Evolutionary conservation across 2,113 vertebrate genomes (phyloP).

Genomic region (Notarius quadriscutis): DNA sequence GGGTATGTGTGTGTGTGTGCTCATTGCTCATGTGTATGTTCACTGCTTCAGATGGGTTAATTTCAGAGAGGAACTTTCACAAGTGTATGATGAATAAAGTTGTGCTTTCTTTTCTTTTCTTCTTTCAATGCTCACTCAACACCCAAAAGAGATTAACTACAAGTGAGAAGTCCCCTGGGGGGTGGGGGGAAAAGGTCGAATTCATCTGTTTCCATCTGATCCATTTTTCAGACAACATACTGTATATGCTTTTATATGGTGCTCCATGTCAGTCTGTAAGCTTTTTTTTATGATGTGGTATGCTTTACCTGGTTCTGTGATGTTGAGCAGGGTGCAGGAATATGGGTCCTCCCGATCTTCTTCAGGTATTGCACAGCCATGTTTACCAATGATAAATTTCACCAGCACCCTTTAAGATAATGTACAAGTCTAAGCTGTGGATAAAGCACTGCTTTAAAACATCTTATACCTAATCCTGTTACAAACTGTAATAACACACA

Average conservation of each 20-base stretch:
- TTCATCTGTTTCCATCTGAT: neutral
- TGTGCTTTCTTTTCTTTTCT: no score
- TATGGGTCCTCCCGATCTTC: constrained; percentile 94
- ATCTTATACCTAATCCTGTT: neutral
- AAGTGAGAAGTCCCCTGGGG: neutral
- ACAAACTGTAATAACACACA: neutral
- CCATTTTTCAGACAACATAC: neutral
- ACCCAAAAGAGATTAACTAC: neutral
- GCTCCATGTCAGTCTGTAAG: neutral
- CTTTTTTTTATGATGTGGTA: neutral
- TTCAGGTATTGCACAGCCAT: constrained; percentile 87
- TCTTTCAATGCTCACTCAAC: neutral
- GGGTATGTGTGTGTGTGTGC: no score
- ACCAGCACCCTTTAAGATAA: constrained; percentile 83
- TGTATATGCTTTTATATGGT: neutral
- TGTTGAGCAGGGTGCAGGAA: constrained; percentile 90
- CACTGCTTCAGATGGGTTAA: no score
- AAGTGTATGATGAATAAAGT: no score
- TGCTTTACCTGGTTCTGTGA: constrained; percentile 84
- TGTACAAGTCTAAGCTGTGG: neutral
- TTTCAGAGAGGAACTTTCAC: no score
- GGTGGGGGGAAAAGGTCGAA: neutral
- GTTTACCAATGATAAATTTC: constrained; percentile 92
- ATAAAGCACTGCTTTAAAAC: neutral
- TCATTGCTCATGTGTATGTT: no score